phyloP scores from a whole-genome alignment of 2,888 invertebrate species.

The Ligdia adustata region DNA sequence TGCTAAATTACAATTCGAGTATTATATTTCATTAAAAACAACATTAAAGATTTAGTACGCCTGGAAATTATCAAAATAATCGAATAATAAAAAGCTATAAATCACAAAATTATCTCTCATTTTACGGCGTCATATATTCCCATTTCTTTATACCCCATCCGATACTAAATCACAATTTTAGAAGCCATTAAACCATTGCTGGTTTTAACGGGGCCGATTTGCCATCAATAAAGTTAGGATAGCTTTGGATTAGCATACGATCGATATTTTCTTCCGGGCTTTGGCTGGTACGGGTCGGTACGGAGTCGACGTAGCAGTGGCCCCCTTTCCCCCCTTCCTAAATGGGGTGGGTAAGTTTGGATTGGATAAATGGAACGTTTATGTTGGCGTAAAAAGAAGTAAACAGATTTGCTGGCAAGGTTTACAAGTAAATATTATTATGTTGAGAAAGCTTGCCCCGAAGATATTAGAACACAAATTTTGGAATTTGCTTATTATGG shows the following conservation, averaged over 20 bases:
- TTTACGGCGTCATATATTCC: constrained; percentile 28
- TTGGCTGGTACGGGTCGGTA: constrained; percentile 40
- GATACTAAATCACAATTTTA: constrained; percentile 25
- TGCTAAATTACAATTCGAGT: too few species aligned
- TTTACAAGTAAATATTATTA: too few species aligned
- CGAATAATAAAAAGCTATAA: constrained; percentile 16
- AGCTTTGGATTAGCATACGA: constrained; percentile 67
- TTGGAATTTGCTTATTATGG: too few species aligned
- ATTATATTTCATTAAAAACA: too few species aligned
- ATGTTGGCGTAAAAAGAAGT: too few species aligned
- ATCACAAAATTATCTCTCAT: constrained; percentile 14
- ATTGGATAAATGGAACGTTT: constrained; percentile 3
- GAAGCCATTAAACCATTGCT: constrained; percentile 36
- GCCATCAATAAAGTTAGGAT: constrained; percentile 59
- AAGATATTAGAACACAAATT: too few species aligned
- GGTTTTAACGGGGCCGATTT: constrained; percentile 47
- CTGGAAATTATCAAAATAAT: constrained; percentile 17
- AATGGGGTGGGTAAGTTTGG: constrained; percentile 17
- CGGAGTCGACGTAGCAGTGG: constrained; percentile 9
- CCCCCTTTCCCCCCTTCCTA: constrained; percentile 9
- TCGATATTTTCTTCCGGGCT: constrained; percentile 68
- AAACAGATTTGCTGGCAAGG: too few species aligned
- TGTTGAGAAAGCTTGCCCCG: too few species aligned
- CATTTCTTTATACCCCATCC: constrained; percentile 25
- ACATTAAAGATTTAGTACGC: background rate